Evolutionary conservation across 2,113 vertebrate species (phyloP).

Genomic region (Lophius piscatorius): DNA sequence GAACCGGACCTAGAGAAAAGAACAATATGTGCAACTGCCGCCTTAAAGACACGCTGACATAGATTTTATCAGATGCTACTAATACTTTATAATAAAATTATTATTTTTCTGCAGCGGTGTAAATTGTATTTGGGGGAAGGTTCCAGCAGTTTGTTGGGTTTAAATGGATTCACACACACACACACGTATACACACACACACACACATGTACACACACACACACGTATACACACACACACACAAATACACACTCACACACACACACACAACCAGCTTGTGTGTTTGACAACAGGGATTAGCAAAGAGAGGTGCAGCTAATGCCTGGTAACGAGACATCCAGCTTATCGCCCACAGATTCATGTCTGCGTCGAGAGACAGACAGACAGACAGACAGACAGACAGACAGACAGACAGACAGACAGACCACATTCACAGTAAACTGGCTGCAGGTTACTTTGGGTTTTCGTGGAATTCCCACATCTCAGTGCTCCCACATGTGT

Average conservation of each 20-base stretch:
- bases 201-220: conserved; percentile 9
- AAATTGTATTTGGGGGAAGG: no score
- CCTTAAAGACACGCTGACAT: no score
- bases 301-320: conserved; percentile 68
- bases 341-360: conserved; percentile 67
- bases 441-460: conserved; percentile 42
- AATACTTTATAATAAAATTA: no score
- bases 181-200: conserved; percentile 9
- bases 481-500: conserved; percentile 14
- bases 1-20: no score
- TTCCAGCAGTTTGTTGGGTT: conserved; percentile 37
- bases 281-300: conserved; percentile 70
- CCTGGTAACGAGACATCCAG: conserved; percentile 70
- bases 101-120: no score
- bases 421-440: conserved; percentile 47
- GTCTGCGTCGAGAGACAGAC: conserved; percentile 17
- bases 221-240: conserved; percentile 11
- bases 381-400: conserved; percentile 8
- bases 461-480: conserved; percentile 43
- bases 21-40: no score
- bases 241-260: conserved; percentile 9
- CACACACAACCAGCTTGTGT: conserved; percentile 43
- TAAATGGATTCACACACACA: neutral
- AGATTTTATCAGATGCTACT: no score
- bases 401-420: conserved; percentile 1